Base-by-base conservation (phyloP, 2,113 vertebrate genomes). In the Pungitius pungitius region DNA sequence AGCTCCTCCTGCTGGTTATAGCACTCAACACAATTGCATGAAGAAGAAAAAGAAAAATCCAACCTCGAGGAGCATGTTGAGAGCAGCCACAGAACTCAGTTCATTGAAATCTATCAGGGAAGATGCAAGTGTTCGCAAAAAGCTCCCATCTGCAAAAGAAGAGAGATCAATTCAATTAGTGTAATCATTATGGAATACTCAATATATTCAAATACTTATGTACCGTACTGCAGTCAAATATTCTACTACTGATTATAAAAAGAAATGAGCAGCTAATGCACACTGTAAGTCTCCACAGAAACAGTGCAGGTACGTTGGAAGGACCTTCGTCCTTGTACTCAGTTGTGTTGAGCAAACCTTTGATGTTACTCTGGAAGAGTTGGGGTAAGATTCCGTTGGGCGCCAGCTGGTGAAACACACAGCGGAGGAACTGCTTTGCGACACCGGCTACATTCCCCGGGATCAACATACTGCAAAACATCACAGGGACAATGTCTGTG, bases 351-450 rank as follows among this genome's bases (percentile, higher is more conserved):
- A 73, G 51, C 18, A 86, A 86, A 99, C 98, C 98, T 97, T 99
- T 99, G 89, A 99, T 99, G 85, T 95, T 96, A 85, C 97, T 99
- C 93, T 99, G 97, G 89, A 99, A 99, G 51, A 99, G 95, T 89
- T 99, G 98, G 1, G 97, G 96, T 56, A 99, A 92, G 89, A 99
- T 99, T 83, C 98, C 97, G 0, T 99, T 99, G 52, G 98, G 98
- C 42, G 97, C 97, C 87, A 99, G 89, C 82, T 99, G 98, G 82
- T 99, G 98, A 88, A 99, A 96, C 85, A 99, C 92, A 54, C 98
- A 99, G 52, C 98, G 97, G 24, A 99, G 95, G 86, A 99, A 99
- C 89, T 99, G 98, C 89, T 99, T 99, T 70, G 98, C 98, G 85
- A 99, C 98, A 61, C 98, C 98, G 4, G 97, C 97, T 26, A 97